Evolutionary conservation across 2,113 vertebrate species (phyloP).

Genomic region (Ophiodon elongatus): DNA sequence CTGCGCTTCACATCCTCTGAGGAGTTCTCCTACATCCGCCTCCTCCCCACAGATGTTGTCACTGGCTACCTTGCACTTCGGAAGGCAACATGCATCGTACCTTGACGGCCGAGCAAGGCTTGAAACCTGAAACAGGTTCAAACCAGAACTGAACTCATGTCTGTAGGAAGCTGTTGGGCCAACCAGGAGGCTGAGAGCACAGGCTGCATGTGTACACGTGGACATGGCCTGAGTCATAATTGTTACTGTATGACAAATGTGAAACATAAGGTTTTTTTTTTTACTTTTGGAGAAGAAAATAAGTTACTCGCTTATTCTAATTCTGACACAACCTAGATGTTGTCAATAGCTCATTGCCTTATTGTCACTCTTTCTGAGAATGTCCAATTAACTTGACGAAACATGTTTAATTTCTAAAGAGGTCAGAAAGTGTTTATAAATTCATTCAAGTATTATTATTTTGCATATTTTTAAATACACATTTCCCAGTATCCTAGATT

Average conservation of each 20-base stretch:
- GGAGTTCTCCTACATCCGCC: conserved; percentile 96
- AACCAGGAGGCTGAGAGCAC: not conserved
- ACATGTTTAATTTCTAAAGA: not conserved
- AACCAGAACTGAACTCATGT: conserved; percentile 22
- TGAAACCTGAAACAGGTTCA: conserved; percentile 22
- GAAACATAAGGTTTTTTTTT: not conserved
- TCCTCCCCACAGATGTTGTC: conserved; percentile 94
- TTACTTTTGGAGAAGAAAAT: not conserved
- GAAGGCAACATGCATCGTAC: conserved; percentile 95
- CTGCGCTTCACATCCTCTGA: conserved; percentile 93
- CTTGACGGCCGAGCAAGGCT: conserved; percentile 77
- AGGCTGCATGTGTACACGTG: not conserved
- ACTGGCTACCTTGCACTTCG: conserved; percentile 94
- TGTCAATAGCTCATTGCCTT: not conserved
- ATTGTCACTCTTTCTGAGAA: not conserved
- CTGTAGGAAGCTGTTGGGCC: not conserved
- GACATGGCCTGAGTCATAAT: not conserved
- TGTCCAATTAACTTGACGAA: not conserved
- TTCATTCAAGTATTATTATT: not conserved
- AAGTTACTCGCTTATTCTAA: not conserved
- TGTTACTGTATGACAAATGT: conserved; percentile 20
- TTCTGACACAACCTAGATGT: not conserved
- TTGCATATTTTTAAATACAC: not conserved
- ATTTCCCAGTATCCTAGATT: not conserved
- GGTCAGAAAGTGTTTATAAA: not conserved